phyloP scores from a whole-genome alignment of 2,797 vertebrate species.

The Malacoraja senta region DNA sequence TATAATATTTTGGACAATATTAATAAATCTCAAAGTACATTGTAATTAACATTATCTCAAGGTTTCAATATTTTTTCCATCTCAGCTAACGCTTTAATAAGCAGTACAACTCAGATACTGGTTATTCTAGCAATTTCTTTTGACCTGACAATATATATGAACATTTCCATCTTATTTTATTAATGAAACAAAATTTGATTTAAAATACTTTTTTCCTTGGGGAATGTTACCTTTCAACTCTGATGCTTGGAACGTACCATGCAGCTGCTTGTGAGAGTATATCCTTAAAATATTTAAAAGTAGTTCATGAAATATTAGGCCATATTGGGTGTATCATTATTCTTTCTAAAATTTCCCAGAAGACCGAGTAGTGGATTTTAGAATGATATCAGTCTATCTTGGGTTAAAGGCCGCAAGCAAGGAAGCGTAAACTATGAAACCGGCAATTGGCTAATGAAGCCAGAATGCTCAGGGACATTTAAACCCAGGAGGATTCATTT shows the following conservation, averaged over 20 bases:
- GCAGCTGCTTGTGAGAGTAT: background rate
- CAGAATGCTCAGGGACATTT: slow-evolving; percentile 22
- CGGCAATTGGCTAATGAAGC: slow-evolving; percentile 24
- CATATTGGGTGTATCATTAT: background rate
- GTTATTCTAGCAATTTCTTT: background rate
- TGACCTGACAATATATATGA: background rate
- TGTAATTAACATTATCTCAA: background rate
- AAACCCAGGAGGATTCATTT: slow-evolving; percentile 14
- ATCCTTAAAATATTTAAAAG: background rate
- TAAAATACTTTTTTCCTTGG: background rate
- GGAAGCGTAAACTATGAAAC: slow-evolving; percentile 27
- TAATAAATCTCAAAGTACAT: background rate
- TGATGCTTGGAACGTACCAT: background rate
- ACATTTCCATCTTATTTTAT: background rate
- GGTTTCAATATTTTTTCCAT: background rate
- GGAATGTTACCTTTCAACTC: background rate
- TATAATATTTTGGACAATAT: background rate
- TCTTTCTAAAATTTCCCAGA: background rate
- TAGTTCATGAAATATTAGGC: background rate
- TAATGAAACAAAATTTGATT: background rate
- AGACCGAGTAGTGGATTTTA: background rate
- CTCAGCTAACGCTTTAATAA: background rate
- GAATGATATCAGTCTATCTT: background rate
- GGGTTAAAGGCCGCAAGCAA: background rate
- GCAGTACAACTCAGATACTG: background rate